Evolutionary conservation across 2,888 invertebrate genomes (phyloP), one percentile per base, ranked within the genome.

Genomic region (Drosophila affinis): DNA sequence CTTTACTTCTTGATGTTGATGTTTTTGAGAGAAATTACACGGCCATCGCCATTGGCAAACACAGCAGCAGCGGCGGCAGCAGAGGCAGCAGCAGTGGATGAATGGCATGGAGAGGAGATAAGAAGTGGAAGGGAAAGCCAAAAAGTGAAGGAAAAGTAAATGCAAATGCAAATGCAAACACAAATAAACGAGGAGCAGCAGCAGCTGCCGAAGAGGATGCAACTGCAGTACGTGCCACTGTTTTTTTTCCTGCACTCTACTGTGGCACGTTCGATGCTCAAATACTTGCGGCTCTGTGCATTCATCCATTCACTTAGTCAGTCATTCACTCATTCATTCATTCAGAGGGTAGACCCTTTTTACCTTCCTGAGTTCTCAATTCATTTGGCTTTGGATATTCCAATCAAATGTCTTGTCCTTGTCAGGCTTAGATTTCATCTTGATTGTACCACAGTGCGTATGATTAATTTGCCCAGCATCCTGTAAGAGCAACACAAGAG

Each of bases 381-480:
- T 2, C 7, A 6, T 27, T 27, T 7, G 27, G 4, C 4, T 0
- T 9, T 27, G 27, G 27, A 27, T 9, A 27, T 14, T 39, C 27
- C 65, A 39, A 47, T 65, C 57, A 69, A 48, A 17, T 32, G n/a
- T 17, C 7, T 27, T 1, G 77, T 21, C 21, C 62, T 80, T 75
- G 80, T 80, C 84, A 39, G 64, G 70, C 57, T 73, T 70, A 56
- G 65, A 64, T 64, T 51, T 72, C 63, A 81, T 85, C 86, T 76
- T 74, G 81, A 73, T 87, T 78, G 75, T 58, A 81, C 76, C 78
- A 81, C 83, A 62, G 72, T 79, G 83, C 83, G 88, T 86, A 79
- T 88, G 80, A 86, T 86, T 86, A 77, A 86, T 77, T 62, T 76
- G 27, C 39, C 0, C 12, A 10, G 45, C 24, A 32, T 3, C 2